phyloP scores from a whole-genome alignment of 2,113 vertebrate species.

The Amphilophus citrinellus region DNA sequence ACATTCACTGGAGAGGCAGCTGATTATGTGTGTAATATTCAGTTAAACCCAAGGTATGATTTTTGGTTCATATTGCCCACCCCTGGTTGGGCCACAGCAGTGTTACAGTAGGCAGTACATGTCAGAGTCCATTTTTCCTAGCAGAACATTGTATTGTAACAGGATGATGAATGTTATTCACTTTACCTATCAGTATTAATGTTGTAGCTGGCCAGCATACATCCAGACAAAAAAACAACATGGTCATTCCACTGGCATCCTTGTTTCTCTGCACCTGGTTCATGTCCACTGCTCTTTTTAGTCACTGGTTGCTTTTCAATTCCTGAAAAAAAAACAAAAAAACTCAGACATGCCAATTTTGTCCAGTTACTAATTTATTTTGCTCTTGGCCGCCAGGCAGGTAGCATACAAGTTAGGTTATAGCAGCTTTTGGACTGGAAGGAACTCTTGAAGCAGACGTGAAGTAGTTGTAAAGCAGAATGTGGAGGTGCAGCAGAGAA shows the following conservation, averaged over 20 bases:
- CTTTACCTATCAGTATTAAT: background rate
- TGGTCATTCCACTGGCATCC: background rate
- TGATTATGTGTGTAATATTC: background rate
- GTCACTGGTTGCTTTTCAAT: background rate
- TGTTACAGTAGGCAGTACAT: background rate
- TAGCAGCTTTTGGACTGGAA: background rate
- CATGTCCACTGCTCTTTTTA: constrained; percentile 4
- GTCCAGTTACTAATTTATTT: too few species aligned
- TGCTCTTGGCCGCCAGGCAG: too few species aligned
- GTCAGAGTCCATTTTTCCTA: background rate
- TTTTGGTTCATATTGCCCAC: background rate
- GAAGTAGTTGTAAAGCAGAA: background rate
- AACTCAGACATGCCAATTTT: background rate
- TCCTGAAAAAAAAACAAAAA: background rate
- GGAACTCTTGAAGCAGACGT: background rate
- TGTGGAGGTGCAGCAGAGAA: background rate
- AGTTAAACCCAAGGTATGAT: background rate
- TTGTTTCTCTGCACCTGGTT: background rate
- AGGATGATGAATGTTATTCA: background rate
- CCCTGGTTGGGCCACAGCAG: background rate
- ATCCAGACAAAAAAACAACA: background rate
- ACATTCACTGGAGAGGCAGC: background rate
- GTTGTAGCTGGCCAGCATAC: accelerated
- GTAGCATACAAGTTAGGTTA: background rate
- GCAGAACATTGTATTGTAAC: background rate